A percentile compares a stretch with the other conserved stretches of the same genome.
These are phyloP conservation scores for Gymnoscelis rufifasciata DNA, from an alignment of 2,888 invertebrate species.

Conservation along the genomic window DNA sequence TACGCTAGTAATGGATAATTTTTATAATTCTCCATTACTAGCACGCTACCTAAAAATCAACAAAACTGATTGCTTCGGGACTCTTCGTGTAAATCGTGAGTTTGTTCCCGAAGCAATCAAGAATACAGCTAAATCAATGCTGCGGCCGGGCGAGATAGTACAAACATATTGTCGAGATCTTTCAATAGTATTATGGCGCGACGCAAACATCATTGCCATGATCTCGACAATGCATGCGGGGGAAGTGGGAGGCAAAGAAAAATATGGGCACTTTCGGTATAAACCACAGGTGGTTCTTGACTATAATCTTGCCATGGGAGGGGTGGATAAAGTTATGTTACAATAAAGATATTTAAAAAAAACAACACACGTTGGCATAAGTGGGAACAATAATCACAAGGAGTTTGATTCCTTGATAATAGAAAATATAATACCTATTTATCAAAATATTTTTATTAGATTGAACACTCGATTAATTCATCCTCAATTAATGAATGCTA, in stretches of 20 bases:
- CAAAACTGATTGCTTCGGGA: neutral
- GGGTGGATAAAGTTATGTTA: no score
- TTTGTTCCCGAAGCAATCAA: slow-evolving; percentile 1
- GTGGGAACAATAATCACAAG: no score
- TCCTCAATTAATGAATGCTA: no score
- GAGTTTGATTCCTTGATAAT: no score
- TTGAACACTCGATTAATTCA: no score
- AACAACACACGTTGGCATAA: no score
- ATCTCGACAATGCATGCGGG: neutral
- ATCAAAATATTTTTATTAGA: no score
- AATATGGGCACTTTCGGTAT: neutral
- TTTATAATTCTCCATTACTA: neutral
- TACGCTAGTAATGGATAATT: neutral
- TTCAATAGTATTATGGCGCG: neutral
- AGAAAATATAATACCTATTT: no score
- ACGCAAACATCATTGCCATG: neutral
- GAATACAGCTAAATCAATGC: neutral
- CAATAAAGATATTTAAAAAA: no score
- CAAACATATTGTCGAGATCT: neutral
- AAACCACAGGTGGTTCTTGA: neutral
- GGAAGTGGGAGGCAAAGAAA: neutral
- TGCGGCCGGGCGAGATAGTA: neutral
- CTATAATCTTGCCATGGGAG: no score
- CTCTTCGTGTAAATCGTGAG: neutral
- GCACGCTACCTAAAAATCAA: no score